A percentile compares a stretch with the other conserved stretches of the same genome.
Evolutionary conservation across 2,113 vertebrate genomes (phyloP).

Genomic region (Tichodroma muraria): DNA sequence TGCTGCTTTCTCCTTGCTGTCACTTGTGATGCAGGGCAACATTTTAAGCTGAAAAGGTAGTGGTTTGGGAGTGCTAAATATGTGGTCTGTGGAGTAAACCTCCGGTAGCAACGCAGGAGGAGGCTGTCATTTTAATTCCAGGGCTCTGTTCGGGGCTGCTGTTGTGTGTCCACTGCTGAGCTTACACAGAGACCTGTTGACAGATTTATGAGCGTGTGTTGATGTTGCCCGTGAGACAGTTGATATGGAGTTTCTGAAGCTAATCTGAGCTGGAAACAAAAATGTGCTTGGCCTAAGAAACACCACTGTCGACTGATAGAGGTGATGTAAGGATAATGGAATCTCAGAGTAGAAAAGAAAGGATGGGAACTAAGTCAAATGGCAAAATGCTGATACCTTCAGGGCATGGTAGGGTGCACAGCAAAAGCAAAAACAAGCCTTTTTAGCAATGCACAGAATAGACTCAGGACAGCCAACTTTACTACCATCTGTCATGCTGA

Average conservation of each 20-base stretch:
- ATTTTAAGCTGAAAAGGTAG: not conserved
- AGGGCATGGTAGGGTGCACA: not conserved
- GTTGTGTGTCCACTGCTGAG: not conserved
- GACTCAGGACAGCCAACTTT: not conserved
- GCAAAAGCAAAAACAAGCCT: not conserved
- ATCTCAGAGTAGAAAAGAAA: not conserved
- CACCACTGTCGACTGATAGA: not conserved
- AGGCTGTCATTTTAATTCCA: not conserved
- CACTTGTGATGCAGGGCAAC: not conserved
- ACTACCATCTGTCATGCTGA: not conserved
- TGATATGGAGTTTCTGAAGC: not conserved
- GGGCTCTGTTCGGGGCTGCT: not conserved
- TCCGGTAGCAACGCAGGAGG: fast-evolving
- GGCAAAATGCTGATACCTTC: not conserved
- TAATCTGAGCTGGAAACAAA: not conserved
- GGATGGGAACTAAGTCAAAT: not conserved
- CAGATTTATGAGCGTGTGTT: not conserved
- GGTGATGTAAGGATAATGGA: not conserved
- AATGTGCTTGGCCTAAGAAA: not conserved
- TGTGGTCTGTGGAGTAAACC: not conserved
- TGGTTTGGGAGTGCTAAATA: not conserved
- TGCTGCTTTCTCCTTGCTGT: not conserved
- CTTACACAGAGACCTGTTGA: not conserved
- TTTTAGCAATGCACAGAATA: not conserved
- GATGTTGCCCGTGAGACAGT: not conserved